Conservation (phyloP, 2,888 invertebrate species). For the Ophion obscuratus region DNA sequence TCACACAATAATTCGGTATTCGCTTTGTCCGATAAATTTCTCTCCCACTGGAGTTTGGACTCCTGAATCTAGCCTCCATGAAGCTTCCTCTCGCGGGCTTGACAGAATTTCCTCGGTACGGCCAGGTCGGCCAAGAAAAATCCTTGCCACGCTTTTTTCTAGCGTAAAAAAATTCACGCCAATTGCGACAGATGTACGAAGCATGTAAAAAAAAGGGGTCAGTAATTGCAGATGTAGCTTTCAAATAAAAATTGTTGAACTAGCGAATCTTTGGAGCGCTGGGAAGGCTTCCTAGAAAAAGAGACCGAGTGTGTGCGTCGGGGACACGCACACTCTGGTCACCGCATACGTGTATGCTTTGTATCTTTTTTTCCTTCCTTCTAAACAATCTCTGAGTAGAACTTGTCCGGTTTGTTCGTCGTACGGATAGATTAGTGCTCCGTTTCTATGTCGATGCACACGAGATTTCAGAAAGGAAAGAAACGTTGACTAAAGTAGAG, state of each 20-base stretch:
- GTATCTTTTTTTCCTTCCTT: conserved; percentile 14
- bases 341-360: conserved; percentile 20
- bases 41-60: not conserved
- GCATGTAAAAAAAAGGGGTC: not conserved
- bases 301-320: not conserved
- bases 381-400: conserved; percentile 44
- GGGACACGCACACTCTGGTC: too few species aligned
- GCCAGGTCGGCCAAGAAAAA: too few species aligned
- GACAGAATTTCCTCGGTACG: not conserved
- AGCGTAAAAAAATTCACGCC: not conserved
- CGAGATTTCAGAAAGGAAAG: not conserved
- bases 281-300: not conserved
- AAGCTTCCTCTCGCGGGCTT: not conserved
- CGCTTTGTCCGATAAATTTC: not conserved
- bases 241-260: not conserved
- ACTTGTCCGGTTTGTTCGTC: conserved; percentile 52
- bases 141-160: not conserved
- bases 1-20: not conserved
- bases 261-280: not conserved
- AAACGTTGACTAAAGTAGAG: not conserved
- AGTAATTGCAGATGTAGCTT: not conserved
- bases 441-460: conserved; percentile 22
- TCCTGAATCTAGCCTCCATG: not conserved
- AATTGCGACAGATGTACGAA: not conserved
- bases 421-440: conserved; percentile 50